These are phyloP conservation scores for Bombyx huttoni DNA, from an alignment of 2,888 invertebrate genomes.

Conservation along the genomic window DNA sequence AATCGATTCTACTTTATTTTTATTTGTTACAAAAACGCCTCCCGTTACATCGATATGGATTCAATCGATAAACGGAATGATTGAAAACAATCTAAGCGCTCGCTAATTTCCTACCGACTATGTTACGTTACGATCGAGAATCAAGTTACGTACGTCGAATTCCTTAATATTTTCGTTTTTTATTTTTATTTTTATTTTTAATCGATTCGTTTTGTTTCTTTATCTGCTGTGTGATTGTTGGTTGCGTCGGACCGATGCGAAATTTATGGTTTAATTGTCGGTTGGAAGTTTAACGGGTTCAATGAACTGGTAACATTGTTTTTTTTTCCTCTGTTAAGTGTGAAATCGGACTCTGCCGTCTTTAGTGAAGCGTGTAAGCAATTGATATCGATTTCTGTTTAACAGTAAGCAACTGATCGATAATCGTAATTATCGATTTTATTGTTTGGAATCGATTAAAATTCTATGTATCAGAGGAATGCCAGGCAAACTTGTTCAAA, in stretches of 20 bases:
- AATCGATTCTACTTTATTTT: constrained; percentile 32
- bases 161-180: constrained; percentile 8
- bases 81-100: too few relatives aligned
- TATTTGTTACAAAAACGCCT: constrained; percentile 21
- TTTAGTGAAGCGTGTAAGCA: constrained; percentile 32
- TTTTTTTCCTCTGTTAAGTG: constrained; percentile 9
- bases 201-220: constrained; percentile 60
- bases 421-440: not conserved
- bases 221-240: constrained; percentile 67
- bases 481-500: not conserved
- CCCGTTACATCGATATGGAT: constrained; percentile 12
- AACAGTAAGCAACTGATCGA: not conserved
- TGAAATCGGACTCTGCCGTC: constrained; percentile 12
- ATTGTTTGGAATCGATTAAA: not conserved
- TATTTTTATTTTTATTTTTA: constrained; percentile 31
- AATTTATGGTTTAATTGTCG: constrained; percentile 70
- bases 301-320: constrained; percentile 19
- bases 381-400: constrained; percentile 9
- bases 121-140: not conserved
- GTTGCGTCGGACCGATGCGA: constrained; percentile 58
- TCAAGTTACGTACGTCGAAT: not conserved
- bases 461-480: not conserved
- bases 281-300: constrained; percentile 31
- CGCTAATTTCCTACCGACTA: constrained; percentile 6
- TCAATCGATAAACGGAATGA: too few relatives aligned